Percentiles rank a stretch among this genome's conserved stretches.
These are phyloP conservation scores for Pedetes capensis DNA, from an alignment of 2,113 vertebrate species.

Conservation along the genomic window DNA sequence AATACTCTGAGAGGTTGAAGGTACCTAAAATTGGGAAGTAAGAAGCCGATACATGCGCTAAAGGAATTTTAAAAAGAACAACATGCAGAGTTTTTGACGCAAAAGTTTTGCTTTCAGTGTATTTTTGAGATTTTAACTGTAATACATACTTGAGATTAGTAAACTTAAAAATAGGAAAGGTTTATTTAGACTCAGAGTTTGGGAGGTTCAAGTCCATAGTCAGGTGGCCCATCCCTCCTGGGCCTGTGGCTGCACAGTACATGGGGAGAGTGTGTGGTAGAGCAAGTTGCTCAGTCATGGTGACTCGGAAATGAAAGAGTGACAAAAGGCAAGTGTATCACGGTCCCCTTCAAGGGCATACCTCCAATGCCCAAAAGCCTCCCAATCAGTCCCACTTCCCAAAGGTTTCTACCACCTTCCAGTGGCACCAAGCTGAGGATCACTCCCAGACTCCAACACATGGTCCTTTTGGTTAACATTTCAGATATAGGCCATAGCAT, in stretches of 20 bases:
- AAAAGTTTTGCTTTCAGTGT: not conserved
- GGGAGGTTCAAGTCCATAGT: not conserved
- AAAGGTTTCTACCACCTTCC: not conserved
- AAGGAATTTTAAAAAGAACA: not conserved
- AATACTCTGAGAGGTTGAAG: not conserved
- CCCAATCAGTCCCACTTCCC: fast-evolving
- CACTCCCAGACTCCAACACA: not conserved
- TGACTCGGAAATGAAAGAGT: not conserved
- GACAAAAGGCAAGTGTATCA: not conserved
- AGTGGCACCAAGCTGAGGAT: not conserved
- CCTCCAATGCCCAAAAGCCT: not conserved
- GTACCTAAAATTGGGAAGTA: not conserved
- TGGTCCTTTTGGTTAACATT: not conserved
- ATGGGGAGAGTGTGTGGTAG: too few relatives aligned
- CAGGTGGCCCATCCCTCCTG: not conserved
- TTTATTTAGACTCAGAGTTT: not conserved
- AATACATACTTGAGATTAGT: too few relatives aligned
- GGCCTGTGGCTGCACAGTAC: too few relatives aligned
- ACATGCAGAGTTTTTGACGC: not conserved
- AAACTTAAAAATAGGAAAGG: not conserved
- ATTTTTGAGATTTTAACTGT: not conserved
- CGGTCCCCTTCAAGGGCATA: not conserved
- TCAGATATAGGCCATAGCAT: not conserved
- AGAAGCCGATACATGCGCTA: not conserved
- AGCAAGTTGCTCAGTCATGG: not conserved